A percentile compares a stretch with the other conserved stretches of the same genome.
Conservation (phyloP, 2,888 invertebrate genomes). For the Cephus pygmeus region DNA sequence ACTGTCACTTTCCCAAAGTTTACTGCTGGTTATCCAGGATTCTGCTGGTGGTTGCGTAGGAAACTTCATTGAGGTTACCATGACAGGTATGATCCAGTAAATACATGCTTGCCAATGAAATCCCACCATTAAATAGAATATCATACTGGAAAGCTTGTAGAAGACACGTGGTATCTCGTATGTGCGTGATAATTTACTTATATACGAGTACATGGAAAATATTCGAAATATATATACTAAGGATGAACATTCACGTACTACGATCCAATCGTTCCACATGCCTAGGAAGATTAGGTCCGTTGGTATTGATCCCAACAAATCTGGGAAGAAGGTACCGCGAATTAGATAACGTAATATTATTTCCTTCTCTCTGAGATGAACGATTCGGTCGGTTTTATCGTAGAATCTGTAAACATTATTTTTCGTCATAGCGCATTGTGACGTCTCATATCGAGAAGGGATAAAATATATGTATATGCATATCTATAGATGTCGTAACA, state of each 20-base stretch:
- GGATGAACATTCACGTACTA: conserved; percentile 46
- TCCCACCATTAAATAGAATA: conserved; percentile 43
- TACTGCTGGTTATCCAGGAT: conserved; percentile 49
- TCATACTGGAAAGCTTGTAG: conserved; percentile 42
- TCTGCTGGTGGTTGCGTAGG: conserved; percentile 34
- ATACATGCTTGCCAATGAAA: conserved; percentile 59
- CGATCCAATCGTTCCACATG: conserved; percentile 34
- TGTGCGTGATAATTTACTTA: conserved; percentile 35
- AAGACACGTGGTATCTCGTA: conserved; percentile 37
- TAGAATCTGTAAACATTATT: conserved; percentile 43
- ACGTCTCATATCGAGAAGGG: not conserved
- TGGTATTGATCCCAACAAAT: conserved; percentile 54
- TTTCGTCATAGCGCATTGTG: not conserved
- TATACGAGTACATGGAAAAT: conserved; percentile 43
- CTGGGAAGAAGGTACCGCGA: conserved; percentile 44
- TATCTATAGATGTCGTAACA: not conserved
- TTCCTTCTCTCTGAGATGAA: conserved; percentile 42
- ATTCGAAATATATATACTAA: conserved; percentile 47
- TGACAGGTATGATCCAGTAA: conserved; percentile 54
- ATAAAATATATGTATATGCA: not conserved
- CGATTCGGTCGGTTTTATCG: conserved; percentile 42
- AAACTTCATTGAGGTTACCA: conserved; percentile 29
- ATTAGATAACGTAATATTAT: conserved; percentile 46
- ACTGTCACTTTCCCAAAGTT: conserved; percentile 40
- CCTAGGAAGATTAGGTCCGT: conserved; percentile 53